A percentile compares a stretch with the other conserved stretches of the same genome.
phyloP scores from a whole-genome alignment of 2,113 vertebrate species.

The Equus przewalskii region DNA sequence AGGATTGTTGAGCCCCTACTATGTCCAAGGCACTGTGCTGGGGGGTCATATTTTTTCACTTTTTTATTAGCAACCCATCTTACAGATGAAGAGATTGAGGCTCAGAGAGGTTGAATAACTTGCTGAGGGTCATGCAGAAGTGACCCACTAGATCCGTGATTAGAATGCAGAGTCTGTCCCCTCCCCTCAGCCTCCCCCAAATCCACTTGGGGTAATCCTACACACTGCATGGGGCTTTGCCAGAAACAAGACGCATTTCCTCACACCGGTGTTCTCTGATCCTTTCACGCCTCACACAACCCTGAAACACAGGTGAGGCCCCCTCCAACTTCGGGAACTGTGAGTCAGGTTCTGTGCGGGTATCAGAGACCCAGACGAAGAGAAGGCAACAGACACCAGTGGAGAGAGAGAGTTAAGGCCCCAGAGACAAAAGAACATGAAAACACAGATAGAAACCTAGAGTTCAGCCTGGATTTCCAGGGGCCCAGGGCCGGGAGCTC shows the following conservation, averaged over 20 bases:
- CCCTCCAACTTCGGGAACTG: background rate
- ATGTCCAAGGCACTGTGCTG: background rate
- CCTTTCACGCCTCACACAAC: background rate
- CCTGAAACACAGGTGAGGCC: background rate
- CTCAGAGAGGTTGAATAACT: background rate
- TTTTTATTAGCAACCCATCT: background rate
- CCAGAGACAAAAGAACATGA: background rate
- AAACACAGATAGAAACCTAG: background rate
- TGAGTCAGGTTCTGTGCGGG: background rate
- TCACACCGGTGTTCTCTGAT: background rate
- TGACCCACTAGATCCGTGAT: no score
- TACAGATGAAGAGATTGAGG: background rate
- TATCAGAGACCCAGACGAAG: no score
- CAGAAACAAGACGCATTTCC: background rate
- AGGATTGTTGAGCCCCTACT: background rate
- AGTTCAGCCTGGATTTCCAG: background rate
- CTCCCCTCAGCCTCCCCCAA: no score
- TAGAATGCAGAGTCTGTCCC: fast-evolving
- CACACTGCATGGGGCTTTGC: no score
- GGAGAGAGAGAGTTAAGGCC: background rate
- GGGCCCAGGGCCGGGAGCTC: background rate
- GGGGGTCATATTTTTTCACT: fast-evolving
- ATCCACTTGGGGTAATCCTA: background rate
- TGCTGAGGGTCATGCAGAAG: background rate
- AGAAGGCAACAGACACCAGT: background rate